phyloP scores from a whole-genome alignment of 2,797 vertebrate species.

The Myripristis murdjan region DNA sequence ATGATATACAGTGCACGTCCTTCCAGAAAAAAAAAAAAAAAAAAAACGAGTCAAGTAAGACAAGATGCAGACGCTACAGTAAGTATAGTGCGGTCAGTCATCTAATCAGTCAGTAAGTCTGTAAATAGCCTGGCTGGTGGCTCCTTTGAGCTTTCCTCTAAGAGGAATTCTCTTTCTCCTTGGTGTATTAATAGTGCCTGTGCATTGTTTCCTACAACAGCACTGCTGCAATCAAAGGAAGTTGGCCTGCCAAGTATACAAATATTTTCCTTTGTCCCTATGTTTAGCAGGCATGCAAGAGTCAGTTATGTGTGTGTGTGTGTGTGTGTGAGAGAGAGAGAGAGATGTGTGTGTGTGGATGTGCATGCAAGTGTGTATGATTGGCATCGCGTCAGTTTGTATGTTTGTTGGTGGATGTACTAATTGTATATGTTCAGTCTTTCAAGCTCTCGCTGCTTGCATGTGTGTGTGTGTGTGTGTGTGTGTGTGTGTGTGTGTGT shows the following conservation, averaged over 20 bases:
- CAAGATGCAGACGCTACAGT: conserved; percentile 73
- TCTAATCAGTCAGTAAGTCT: conserved; percentile 80
- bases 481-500: background rate
- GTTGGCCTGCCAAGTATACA: conserved; percentile 83
- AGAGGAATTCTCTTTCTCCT: conserved; percentile 85
- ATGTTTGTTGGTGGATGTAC: conserved; percentile 67
- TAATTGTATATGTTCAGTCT: conserved; percentile 69
- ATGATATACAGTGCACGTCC: conserved; percentile 46
- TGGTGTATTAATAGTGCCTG: conserved; percentile 84
- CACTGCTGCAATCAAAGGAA: conserved; percentile 86
- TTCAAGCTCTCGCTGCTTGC: conserved; percentile 67
- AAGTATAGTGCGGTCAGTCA: conserved; percentile 73
- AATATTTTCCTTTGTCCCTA: conserved; percentile 88
- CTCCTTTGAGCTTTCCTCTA: conserved; percentile 86
- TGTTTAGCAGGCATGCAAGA: conserved; percentile 83
- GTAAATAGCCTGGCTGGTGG: conserved; percentile 79
- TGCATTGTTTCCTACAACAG: conserved; percentile 85
- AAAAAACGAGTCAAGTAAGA: conserved; percentile 74
- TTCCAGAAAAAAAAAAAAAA: conserved; percentile 67
- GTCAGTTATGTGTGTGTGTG: conserved; percentile 62
- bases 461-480: conserved; percentile 29
- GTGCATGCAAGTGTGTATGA: conserved; percentile 27
- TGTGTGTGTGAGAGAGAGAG: conserved; percentile 21
- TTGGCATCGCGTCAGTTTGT: conserved; percentile 70
- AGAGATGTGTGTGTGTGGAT: conserved; percentile 10